phyloP scores from a whole-genome alignment of 2,888 invertebrate species.

The Plutella xylostella region DNA sequence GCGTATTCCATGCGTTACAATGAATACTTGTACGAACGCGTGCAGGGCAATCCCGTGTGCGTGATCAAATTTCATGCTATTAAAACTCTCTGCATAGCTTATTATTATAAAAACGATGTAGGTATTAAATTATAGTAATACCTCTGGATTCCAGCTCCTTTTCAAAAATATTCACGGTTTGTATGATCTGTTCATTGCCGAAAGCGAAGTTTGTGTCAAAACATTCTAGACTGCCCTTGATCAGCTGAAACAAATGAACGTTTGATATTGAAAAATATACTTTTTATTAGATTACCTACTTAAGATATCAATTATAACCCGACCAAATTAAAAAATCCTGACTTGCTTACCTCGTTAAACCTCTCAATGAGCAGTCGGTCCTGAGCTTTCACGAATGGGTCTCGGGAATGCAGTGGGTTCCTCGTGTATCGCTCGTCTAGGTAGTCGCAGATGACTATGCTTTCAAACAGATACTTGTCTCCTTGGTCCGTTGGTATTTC shows the following conservation, averaged over 20 bases:
- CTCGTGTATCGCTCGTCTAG: constrained; percentile 82
- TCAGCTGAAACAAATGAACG: constrained; percentile 50
- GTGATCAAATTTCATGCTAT: too few relatives aligned
- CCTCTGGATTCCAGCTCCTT: constrained; percentile 63
- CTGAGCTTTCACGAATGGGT: constrained; percentile 77
- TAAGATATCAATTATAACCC: too few relatives aligned
- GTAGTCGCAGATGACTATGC: constrained; percentile 84
- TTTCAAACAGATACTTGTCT: constrained; percentile 80
- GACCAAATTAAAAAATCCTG: background rate
- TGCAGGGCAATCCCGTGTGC: too few relatives aligned
- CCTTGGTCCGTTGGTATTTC: constrained; percentile 71
- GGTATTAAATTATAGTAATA: constrained; percentile 21
- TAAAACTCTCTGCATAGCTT: too few relatives aligned
- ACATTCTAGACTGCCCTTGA: constrained; percentile 59
- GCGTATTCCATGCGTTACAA: too few relatives aligned
- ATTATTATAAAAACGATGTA: too few relatives aligned
- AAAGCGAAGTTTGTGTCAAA: constrained; percentile 61
- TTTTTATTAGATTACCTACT: too few relatives aligned
- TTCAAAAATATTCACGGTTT: constrained; percentile 65
- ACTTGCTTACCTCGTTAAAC: constrained; percentile 74
- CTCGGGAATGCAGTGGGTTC: constrained; percentile 73
- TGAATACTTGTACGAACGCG: too few relatives aligned
- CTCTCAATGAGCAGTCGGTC: constrained; percentile 80
- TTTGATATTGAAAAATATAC: too few relatives aligned
- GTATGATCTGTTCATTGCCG: constrained; percentile 61